These are phyloP conservation scores for Gymnobelideus leadbeateri DNA, from an alignment of 2,113 vertebrate genomes.

Conservation along the genomic window DNA sequence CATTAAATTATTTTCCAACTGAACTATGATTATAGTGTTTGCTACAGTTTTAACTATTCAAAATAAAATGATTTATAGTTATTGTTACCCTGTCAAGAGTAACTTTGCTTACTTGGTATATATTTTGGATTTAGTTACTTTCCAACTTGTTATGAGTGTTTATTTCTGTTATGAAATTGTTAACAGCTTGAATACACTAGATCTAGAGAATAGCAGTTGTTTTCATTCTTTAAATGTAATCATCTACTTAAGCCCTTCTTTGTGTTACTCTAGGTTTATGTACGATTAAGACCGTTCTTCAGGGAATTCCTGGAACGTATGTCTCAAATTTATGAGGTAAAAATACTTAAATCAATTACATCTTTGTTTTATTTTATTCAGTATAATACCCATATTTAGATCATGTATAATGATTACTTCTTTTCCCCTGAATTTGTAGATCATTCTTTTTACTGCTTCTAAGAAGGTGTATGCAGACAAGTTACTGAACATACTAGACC, in stretches of 20 bases:
- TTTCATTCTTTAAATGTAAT: not conserved
- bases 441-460: constrained; percentile 99
- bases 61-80: constrained; percentile 48
- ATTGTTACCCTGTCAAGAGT: constrained; percentile 47
- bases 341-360: not conserved
- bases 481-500: constrained; percentile 98
- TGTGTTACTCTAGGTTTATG: constrained; percentile 91
- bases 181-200: constrained; percentile 41
- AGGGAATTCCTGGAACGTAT: constrained; percentile 99
- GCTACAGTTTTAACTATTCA: constrained; percentile 53
- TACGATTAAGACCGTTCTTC: constrained; percentile 97
- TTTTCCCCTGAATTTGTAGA: constrained; percentile 86
- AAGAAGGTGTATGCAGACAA: constrained; percentile 99
- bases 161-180: constrained; percentile 52
- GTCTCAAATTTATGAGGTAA: constrained; percentile 99
- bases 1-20: constrained; percentile 53
- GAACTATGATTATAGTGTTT: constrained; percentile 37
- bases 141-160: constrained; percentile 12
- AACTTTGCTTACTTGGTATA: constrained; percentile 47
- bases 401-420: constrained; percentile 72
- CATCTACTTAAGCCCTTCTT: constrained; percentile 50
- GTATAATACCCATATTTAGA: constrained; percentile 33
- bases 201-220: constrained; percentile 30
- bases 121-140: constrained; percentile 23
- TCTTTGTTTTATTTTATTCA: constrained; percentile 36